Evolutionary conservation across 1,140 invertebrate species (phyloP).

Genomic region (Lerema accius): DNA sequence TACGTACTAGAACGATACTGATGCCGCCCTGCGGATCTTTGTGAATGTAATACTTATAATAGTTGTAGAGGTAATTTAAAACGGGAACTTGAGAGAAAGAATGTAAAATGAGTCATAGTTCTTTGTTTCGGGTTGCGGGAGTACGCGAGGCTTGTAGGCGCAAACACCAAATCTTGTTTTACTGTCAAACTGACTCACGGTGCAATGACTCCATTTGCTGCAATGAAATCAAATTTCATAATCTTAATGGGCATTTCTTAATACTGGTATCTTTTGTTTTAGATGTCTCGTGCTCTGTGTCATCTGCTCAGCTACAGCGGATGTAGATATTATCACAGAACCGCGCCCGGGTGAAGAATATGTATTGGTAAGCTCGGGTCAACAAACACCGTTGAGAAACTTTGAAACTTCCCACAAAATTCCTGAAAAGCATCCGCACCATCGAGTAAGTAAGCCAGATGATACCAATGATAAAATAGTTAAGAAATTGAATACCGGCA

Average conservation of each 20-base stretch:
- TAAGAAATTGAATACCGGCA: conserved; percentile 64
- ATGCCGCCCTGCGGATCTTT: conserved; percentile 11
- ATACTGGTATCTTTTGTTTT: conserved; percentile 60
- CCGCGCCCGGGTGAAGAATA: conserved; percentile 82
- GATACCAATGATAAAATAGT: conserved; percentile 61
- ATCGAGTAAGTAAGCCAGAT: conserved; percentile 59
- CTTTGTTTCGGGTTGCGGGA: conserved; percentile 42
- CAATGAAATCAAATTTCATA: conserved; percentile 45
- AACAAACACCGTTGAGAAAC: conserved; percentile 70
- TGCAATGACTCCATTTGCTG: conserved; percentile 43
- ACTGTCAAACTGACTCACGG: conserved; percentile 66
- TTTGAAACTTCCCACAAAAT: conserved; percentile 80
- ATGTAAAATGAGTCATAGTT: conserved; percentile 64
- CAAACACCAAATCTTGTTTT: conserved; percentile 53
- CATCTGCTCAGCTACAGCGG: conserved; percentile 57
- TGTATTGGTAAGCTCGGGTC: conserved; percentile 79
- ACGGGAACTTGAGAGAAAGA: conserved; percentile 53
- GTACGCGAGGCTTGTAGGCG: conserved; percentile 48
- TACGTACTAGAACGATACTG: conserved; percentile 16
- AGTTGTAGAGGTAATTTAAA: conserved; percentile 13
- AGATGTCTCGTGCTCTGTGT: conserved; percentile 73
- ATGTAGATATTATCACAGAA: conserved; percentile 82
- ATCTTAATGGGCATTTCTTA: conserved; percentile 42
- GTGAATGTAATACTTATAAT: conserved; percentile 18
- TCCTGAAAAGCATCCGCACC: conserved; percentile 74